These are phyloP conservation scores for Penaeus chinensis DNA, from an alignment of 1,140 invertebrate genomes.

Conservation along the genomic window DNA sequence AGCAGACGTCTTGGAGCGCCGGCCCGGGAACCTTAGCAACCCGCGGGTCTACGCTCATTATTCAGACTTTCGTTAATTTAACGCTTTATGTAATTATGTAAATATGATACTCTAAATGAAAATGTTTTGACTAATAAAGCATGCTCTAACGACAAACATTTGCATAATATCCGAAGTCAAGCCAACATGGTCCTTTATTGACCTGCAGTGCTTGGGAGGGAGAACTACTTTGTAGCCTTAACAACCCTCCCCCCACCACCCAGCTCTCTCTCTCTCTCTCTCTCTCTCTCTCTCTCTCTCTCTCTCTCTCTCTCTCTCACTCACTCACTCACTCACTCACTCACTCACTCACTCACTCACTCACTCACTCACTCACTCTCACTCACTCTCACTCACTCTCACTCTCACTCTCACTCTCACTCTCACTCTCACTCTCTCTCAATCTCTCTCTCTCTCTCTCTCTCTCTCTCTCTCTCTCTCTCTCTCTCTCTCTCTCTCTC, in stretches of 20 bases:
- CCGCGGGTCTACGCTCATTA: no score
- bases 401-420: background rate
- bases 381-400: background rate
- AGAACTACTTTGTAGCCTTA: background rate
- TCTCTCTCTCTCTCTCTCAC: background rate
- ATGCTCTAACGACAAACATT: no score
- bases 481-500: background rate
- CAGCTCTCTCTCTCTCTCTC: constrained; percentile 36
- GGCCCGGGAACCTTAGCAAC: no score
- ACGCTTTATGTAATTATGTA: no score
- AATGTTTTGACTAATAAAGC: no score
- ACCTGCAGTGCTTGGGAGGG: no score
- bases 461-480: background rate
- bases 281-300: constrained; percentile 36
- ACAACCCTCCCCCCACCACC: background rate
- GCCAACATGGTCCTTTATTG: no score
- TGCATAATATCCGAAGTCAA: no score
- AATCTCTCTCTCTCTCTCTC: background rate
- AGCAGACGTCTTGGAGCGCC: no score
- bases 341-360: background rate
- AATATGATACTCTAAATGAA: no score
- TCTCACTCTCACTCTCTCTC: background rate
- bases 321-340: background rate
- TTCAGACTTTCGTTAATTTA: no score
- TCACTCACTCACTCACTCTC: background rate